Evolutionary conservation across 1,140 invertebrate genomes (phyloP).

Genomic region (Neotoxoptera formosana): DNA sequence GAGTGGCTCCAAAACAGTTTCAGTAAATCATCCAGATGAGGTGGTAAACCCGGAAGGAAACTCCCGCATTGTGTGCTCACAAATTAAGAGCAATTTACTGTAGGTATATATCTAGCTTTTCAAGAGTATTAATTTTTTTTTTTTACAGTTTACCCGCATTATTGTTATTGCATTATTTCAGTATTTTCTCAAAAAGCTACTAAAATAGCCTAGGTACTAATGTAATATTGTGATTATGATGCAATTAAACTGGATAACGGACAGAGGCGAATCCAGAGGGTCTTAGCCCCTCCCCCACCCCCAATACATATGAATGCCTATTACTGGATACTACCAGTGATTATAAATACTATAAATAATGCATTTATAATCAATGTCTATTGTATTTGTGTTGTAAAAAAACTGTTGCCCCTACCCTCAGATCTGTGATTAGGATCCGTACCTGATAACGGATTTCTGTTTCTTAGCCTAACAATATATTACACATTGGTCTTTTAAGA

Average conservation of each 20-base stretch:
- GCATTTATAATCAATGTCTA: too few species aligned
- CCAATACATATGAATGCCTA: too few species aligned
- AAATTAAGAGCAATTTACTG: conserved; percentile 31
- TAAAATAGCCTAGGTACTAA: not conserved
- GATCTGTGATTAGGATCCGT: too few species aligned
- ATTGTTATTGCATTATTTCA: not conserved
- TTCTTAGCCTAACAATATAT: not conserved
- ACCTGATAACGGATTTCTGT: not conserved
- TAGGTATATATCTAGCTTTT: not conserved
- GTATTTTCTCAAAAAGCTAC: not conserved
- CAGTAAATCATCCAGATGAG: conserved; percentile 18
- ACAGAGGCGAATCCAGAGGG: too few species aligned
- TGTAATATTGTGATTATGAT: not conserved
- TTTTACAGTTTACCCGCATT: not conserved
- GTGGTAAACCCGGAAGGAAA: conserved; percentile 37
- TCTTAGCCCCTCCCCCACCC: too few species aligned
- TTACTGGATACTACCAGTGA: too few species aligned
- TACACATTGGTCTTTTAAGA: not conserved
- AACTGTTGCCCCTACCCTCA: too few species aligned
- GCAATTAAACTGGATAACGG: not conserved
- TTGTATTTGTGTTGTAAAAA: too few species aligned
- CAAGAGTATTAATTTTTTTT: not conserved
- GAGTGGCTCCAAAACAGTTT: conserved; percentile 16
- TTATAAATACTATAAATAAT: too few species aligned
- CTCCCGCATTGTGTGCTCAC: not conserved